A percentile compares a stretch with the other conserved stretches of the same genome.
Conservation (phyloP, 2,888 invertebrate genomes). For the Cantharis rufa region DNA sequence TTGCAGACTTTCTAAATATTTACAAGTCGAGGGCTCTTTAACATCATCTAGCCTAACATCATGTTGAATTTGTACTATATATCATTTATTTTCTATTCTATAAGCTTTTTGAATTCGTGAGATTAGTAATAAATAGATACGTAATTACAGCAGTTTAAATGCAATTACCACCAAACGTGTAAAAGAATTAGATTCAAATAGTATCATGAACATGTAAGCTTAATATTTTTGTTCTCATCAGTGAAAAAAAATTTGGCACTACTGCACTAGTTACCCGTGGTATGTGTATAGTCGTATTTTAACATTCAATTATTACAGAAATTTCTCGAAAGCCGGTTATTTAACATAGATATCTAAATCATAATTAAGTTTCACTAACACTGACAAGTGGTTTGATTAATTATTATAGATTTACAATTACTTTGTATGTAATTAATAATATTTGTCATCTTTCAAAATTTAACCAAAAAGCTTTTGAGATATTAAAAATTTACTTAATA, state of each 20-base stretch:
- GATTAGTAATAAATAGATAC: too few relatives aligned
- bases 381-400: neutral
- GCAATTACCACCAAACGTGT: too few relatives aligned
- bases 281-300: too few relatives aligned
- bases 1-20: neutral
- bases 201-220: too few relatives aligned
- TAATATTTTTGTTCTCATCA: too few relatives aligned
- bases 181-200: too few relatives aligned
- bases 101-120: too few relatives aligned
- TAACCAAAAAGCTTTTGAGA: neutral
- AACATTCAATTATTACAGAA: neutral
- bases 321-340: neutral
- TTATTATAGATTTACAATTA: neutral
- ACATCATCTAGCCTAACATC: neutral
- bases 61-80: too few relatives aligned
- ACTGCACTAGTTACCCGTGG: neutral
- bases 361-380: neutral
- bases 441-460: neutral
- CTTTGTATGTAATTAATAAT: neutral
- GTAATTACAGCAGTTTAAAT: too few relatives aligned
- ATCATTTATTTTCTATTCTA: too few relatives aligned
- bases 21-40: neutral
- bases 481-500: neutral
- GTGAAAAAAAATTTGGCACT: neutral
- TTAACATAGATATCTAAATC: neutral